These are phyloP conservation scores for Chrysolophus pictus DNA, from an alignment of 2,797 vertebrate genomes.

Conservation along the genomic window DNA sequence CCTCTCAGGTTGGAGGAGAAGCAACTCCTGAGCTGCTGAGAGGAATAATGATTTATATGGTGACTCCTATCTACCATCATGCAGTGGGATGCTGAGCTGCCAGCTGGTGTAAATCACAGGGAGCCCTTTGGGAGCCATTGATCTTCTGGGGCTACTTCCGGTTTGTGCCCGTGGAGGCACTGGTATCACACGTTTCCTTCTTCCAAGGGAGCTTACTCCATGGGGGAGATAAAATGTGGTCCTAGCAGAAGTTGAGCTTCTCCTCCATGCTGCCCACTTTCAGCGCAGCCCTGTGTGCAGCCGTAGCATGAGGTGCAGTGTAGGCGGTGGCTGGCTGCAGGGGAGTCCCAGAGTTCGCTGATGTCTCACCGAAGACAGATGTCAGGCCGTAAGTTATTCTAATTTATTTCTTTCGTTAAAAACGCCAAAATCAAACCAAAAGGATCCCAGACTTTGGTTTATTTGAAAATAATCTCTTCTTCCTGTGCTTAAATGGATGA, in stretches of 20 bases:
- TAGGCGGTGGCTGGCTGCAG: rapidly evolving
- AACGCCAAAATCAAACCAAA: background rate
- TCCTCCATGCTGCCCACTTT: background rate
- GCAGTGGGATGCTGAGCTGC: background rate
- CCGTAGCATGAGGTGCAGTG: rapidly evolving
- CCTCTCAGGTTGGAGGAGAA: background rate
- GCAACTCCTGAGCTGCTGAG: background rate
- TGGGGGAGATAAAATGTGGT: background rate
- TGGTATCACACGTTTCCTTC: background rate
- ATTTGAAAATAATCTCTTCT: background rate
- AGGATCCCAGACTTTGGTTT: rapidly evolving
- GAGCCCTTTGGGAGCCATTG: background rate
- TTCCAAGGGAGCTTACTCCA: background rate
- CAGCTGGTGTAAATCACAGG: background rate
- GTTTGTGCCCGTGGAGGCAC: background rate
- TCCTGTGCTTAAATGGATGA: background rate
- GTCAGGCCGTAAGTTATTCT: background rate
- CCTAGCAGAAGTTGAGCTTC: rapidly evolving
- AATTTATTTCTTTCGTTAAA: too few species aligned
- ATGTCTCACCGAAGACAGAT: rapidly evolving
- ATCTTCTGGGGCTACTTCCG: background rate
- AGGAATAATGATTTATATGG: background rate
- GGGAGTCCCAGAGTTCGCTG: rapidly evolving
- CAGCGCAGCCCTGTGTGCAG: rapidly evolving
- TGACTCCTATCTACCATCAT: background rate